A percentile compares a stretch with the other conserved stretches of the same genome.
Conservation (phyloP, 1,140 invertebrate genomes). For the Zaprionus ornatus region DNA sequence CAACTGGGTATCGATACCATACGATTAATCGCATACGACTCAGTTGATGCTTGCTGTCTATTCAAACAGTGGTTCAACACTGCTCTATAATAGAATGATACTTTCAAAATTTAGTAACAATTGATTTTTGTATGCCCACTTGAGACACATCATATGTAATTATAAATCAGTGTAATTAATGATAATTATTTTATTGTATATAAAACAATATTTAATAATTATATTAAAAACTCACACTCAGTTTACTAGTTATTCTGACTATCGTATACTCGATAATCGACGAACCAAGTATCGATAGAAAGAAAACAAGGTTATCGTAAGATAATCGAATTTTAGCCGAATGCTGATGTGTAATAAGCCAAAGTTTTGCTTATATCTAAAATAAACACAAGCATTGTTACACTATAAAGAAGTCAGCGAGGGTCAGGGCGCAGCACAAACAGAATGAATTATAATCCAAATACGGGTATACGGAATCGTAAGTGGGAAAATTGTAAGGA, state of each 20-base stretch:
- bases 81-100: background rate
- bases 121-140: too few relatives aligned
- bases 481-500: conserved; percentile 84
- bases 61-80: background rate
- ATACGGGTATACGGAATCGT: conserved; percentile 84
- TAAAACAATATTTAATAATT: too few relatives aligned
- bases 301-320: background rate
- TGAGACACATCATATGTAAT: too few relatives aligned
- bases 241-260: too few relatives aligned
- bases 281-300: conserved; percentile 9
- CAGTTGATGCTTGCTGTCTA: conserved; percentile 1
- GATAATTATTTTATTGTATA: too few relatives aligned
- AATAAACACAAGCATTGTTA: conserved; percentile 22
- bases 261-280: conserved; percentile 4
- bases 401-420: conserved; percentile 2
- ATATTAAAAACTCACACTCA: too few relatives aligned
- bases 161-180: too few relatives aligned
- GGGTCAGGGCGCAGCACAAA: background rate
- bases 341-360: conserved; percentile 54
- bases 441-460: conserved; percentile 84
- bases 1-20: conserved; percentile 20
- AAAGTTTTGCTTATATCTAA: conserved; percentile 48
- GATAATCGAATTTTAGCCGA: conserved; percentile 25
- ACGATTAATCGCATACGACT: conserved; percentile 2
- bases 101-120: background rate